Percentiles rank a stretch among this genome's conserved stretches.
phyloP scores from a whole-genome alignment of 1,140 invertebrate genomes.

The Solen grandis region DNA sequence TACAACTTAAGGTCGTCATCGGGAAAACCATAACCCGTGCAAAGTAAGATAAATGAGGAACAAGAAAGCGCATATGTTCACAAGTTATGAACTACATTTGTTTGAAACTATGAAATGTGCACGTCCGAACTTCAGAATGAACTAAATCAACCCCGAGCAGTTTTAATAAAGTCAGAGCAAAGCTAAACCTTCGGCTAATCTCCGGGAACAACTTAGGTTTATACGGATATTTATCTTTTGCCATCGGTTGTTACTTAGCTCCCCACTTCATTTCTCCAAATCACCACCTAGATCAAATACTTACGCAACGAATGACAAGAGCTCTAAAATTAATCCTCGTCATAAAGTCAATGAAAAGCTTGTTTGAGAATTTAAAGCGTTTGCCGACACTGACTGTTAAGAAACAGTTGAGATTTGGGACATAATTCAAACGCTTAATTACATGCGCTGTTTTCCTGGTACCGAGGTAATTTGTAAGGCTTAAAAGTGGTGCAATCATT shows the following conservation, averaged over 20 bases:
- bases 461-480: slow-evolving; percentile 42
- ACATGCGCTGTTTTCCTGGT: slow-evolving; percentile 39
- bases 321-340: slow-evolving; percentile 36
- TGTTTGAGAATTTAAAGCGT: slow-evolving; percentile 53
- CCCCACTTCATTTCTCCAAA: slow-evolving; percentile 15
- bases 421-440: slow-evolving; percentile 54
- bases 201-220: slow-evolving; percentile 26
- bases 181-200: slow-evolving; percentile 50
- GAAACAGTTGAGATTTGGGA: slow-evolving; percentile 36
- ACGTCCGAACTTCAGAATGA: slow-evolving; percentile 37
- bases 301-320: slow-evolving; percentile 37
- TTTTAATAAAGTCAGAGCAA: slow-evolving; percentile 57
- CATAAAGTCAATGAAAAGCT: slow-evolving; percentile 56
- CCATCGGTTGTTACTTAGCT: slow-evolving; percentile 38
- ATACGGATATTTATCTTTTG: slow-evolving; percentile 40
- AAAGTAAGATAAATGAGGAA: slow-evolving; percentile 43
- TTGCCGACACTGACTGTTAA: slow-evolving; percentile 21
- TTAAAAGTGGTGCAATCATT: slow-evolving; percentile 12
- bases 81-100: slow-evolving; percentile 44
- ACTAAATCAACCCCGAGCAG: slow-evolving; percentile 40
- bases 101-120: slow-evolving; percentile 35
- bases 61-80: slow-evolving; percentile 28
- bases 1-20: neutral
- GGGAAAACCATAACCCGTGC: slow-evolving; percentile 34
- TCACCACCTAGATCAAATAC: slow-evolving; percentile 49